phyloP scores from a whole-genome alignment of 2,888 invertebrate species.

The Sericinus montela region DNA sequence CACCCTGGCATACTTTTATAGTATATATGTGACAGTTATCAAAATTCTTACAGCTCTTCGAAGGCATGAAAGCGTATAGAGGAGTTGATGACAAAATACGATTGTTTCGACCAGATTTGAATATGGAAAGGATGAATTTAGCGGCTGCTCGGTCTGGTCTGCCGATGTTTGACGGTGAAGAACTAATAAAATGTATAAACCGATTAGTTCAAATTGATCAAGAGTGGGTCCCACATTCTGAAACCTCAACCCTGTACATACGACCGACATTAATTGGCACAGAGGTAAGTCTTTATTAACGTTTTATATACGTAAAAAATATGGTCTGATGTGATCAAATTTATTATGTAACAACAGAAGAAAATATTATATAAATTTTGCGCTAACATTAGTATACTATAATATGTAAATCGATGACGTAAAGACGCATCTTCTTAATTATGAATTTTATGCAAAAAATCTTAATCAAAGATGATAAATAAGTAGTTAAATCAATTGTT shows the following conservation, averaged over 20 bases:
- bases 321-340: too few species aligned
- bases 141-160: slow-evolving; percentile 91
- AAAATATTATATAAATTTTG: too few species aligned
- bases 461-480: too few species aligned
- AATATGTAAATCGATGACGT: too few species aligned
- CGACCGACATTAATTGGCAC: slow-evolving; percentile 97
- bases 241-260: slow-evolving; percentile 95
- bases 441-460: too few species aligned
- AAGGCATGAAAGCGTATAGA: slow-evolving; percentile 98
- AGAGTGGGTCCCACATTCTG: slow-evolving; percentile 98
- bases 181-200: slow-evolving; percentile 90
- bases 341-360: too few species aligned
- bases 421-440: too few species aligned
- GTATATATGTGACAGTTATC: too few species aligned
- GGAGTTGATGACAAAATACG: slow-evolving; percentile 95
- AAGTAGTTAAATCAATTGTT: too few species aligned
- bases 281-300: slow-evolving; percentile 84
- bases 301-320: background rate
- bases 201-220: slow-evolving; percentile 94
- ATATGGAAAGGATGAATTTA: slow-evolving; percentile 94
- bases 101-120: slow-evolving; percentile 96
- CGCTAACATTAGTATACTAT: too few species aligned
- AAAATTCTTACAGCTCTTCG: slow-evolving; percentile 87
- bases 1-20: too few species aligned
- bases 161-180: slow-evolving; percentile 92